Base-by-base conservation (phyloP, 2,888 invertebrate species). In the Podabrus alpinus region DNA sequence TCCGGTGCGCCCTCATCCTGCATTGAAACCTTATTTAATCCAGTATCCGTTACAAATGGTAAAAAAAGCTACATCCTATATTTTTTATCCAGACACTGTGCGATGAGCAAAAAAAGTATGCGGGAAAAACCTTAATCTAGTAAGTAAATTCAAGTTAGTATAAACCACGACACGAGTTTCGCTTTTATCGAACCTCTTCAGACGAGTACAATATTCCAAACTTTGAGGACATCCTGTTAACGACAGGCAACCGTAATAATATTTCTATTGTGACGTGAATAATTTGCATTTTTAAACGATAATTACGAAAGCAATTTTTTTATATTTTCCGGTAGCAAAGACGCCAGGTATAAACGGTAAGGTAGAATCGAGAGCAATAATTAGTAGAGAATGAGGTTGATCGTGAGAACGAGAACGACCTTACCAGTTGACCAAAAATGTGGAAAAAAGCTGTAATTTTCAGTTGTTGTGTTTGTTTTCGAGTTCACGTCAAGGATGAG, bases 1-100 rank as follows among this genome's bases (percentile, higher is more conserved):
- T 75, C 75, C 75, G 75, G 75, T 71, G 75, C 68, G 24, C 67
- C 76, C 73, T 71, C 67, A 69, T 76, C 73, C 73, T 74, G 72
- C 67, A 77, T 74, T 69, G 74, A 74, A 77, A 67, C 73, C 73
- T 59, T 73, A 60, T 66, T 69, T 66, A 64, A 70, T 15, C 70
- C 16, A 25, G 59, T 66, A 72, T 72, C 72, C 72, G 72, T 62
- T 72, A 24, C 62, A 64, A 64, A 16, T 64, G 62, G 3, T n/a
- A 61, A 2, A 64, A 64, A 64, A 64, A 64, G n/a, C 21, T 13
- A 11, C 62, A 19, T 64, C 62, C 70, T 64, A 64, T 62, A 64
- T 70, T 45, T 61, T 10, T 61, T 61, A 25, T 24, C 61, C 24
- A 0, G 24, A 9, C 7, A 24, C 24, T 24, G 1, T 24, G 24